Evolutionary conservation across 1,140 invertebrate species (phyloP).

Genomic region (Nasonia giraulti): DNA sequence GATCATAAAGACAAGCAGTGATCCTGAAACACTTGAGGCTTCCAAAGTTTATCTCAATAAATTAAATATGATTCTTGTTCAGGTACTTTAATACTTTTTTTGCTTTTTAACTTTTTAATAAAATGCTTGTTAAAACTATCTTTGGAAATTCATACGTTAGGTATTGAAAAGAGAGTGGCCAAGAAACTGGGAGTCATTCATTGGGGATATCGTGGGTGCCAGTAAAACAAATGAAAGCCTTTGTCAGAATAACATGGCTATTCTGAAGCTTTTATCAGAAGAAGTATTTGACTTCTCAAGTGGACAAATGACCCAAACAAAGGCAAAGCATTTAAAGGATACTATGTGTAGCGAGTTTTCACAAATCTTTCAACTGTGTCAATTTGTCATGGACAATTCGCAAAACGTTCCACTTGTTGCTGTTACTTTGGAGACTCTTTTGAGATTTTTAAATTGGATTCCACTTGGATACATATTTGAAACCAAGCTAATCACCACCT

Average conservation of each 20-base stretch:
- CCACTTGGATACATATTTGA: slow-evolving; percentile 99
- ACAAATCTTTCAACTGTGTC: slow-evolving; percentile 97
- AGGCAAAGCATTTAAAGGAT: slow-evolving; percentile 99
- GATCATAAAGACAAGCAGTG: slow-evolving; percentile 98
- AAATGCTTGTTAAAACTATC: not conserved
- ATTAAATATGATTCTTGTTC: slow-evolving; percentile 98
- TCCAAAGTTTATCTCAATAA: slow-evolving; percentile 99
- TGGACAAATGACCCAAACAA: slow-evolving; percentile 98
- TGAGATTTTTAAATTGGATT: slow-evolving; percentile 99
- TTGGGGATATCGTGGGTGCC: slow-evolving; percentile 98
- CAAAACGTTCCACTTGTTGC: slow-evolving; percentile 95
- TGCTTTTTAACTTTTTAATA: not conserved
- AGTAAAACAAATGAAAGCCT: slow-evolving; percentile 99
- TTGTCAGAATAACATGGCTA: slow-evolving; percentile 99
- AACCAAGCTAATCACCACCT: slow-evolving; percentile 95
- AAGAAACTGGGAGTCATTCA: slow-evolving; percentile 99
- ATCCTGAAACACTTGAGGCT: slow-evolving; percentile 89
- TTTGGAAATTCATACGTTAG: slow-evolving; percentile 72
- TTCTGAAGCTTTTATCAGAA: slow-evolving; percentile 97
- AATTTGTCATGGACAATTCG: slow-evolving; percentile 98
- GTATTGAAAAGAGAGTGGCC: slow-evolving; percentile 99
- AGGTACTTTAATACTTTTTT: slow-evolving; percentile 71
- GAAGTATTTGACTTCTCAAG: slow-evolving; percentile 99
- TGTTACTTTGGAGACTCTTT: slow-evolving; percentile 95
- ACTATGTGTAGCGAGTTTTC: slow-evolving; percentile 99